These are phyloP conservation scores for Plecturocebus donacophilus DNA, from an alignment of 2,113 vertebrate genomes.

Conservation along the genomic window DNA sequence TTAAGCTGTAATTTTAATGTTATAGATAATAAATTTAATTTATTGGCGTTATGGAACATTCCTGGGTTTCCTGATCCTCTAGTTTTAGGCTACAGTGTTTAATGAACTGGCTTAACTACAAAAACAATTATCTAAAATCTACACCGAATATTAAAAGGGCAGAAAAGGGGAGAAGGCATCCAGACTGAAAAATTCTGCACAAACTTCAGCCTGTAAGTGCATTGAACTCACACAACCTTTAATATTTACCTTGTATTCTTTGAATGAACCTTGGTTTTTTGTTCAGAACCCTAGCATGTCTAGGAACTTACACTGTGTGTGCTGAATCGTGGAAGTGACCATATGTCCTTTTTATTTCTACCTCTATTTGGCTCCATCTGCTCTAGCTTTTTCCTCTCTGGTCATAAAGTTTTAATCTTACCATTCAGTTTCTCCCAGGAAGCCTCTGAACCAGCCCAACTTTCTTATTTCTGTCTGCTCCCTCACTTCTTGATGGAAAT, in stretches of 20 bases:
- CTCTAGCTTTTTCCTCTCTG: neutral
- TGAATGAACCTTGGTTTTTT: neutral
- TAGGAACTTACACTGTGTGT: neutral
- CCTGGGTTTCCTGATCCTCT: neutral
- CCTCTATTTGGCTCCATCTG: neutral
- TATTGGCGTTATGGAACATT: neutral
- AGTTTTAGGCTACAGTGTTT: neutral
- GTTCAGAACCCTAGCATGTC: neutral
- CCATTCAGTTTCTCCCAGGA: neutral
- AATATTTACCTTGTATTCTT: neutral
- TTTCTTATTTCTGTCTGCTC: neutral
- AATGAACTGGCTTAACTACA: neutral
- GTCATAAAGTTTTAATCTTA: neutral
- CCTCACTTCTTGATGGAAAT: neutral
- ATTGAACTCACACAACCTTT: neutral
- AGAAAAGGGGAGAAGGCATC: neutral
- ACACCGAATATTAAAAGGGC: neutral
- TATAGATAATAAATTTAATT: neutral
- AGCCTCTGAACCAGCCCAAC: neutral
- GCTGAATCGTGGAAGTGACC: neutral
- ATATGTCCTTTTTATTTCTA: neutral
- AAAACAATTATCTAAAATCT: constrained; percentile 2
- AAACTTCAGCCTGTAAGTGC: neutral
- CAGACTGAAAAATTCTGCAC: neutral
- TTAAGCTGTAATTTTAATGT: constrained; percentile 27